Conservation (phyloP, 2,113 vertebrate genomes). For the Hippocampus abdominalis region DNA sequence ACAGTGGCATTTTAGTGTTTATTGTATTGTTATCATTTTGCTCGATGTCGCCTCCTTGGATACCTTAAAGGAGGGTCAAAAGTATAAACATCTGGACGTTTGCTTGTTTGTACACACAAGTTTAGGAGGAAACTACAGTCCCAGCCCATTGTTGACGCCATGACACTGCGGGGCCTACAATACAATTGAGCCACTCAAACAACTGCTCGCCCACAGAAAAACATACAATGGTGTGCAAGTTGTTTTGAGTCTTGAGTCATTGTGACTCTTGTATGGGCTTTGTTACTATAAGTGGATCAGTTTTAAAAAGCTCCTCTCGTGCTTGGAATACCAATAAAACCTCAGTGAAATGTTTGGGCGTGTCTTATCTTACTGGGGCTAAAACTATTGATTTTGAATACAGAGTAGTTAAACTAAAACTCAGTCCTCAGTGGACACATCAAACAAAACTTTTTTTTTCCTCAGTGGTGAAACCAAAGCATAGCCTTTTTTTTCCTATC, state of each 20-base stretch:
- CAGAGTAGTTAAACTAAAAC: background rate
- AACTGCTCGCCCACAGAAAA: conserved; percentile 58
- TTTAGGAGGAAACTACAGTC: conserved; percentile 49
- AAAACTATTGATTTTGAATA: conserved; percentile 2
- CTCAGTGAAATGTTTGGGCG: background rate
- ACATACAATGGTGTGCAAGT: conserved; percentile 30
- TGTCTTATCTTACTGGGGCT: background rate
- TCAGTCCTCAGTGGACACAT: background rate
- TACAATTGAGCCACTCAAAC: conserved; percentile 48
- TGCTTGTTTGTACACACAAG: conserved; percentile 43
- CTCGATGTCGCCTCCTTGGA: background rate
- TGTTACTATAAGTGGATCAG: conserved; percentile 41
- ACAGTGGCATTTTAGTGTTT: background rate
- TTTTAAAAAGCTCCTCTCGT: conserved; percentile 33
- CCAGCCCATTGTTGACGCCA: conserved; percentile 27
- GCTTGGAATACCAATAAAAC: conserved; percentile 17
- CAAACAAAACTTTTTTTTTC: conserved; percentile 12
- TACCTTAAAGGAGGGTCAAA: background rate
- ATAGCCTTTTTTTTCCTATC: background rate
- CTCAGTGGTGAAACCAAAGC: conserved; percentile 31
- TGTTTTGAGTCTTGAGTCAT: conserved; percentile 39
- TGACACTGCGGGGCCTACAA: conserved; percentile 52
- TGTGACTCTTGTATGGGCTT: conserved; percentile 34
- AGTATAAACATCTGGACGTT: conserved; percentile 4
- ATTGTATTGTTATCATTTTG: background rate